phyloP scores from a whole-genome alignment of 2,113 vertebrate genomes.

The Phocoena phocoena region DNA sequence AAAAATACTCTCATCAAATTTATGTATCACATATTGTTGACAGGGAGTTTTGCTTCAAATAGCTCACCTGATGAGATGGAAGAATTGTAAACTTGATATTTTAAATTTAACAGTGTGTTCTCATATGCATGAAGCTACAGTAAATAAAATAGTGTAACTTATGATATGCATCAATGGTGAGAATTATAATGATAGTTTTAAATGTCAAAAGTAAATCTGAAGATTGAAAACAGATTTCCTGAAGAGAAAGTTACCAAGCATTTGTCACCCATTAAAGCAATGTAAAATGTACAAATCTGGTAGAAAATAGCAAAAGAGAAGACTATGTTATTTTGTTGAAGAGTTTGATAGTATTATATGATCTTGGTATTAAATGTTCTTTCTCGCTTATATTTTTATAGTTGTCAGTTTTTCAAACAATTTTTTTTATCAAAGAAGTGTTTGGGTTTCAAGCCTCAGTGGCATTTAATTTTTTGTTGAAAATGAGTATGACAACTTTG shows the following conservation, averaged over 20 bases:
- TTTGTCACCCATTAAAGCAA: slow-evolving; percentile 2
- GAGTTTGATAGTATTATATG: background rate
- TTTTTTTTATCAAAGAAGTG: background rate
- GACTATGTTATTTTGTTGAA: background rate
- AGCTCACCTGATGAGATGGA: slow-evolving; percentile 8
- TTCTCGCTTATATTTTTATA: background rate
- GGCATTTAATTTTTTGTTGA: background rate
- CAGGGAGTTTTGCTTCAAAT: background rate
- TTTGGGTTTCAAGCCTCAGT: background rate
- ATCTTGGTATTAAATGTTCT: background rate
- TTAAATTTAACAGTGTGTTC: slow-evolving; percentile 15
- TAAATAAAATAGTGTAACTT: background rate
- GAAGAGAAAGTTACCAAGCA: background rate
- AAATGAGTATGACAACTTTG: background rate
- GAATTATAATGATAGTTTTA: slow-evolving; percentile 33
- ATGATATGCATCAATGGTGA: background rate
- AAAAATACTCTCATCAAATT: slow-evolving; percentile 30
- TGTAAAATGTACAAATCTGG: background rate
- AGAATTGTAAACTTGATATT: slow-evolving; percentile 49
- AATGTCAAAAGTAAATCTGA: slow-evolving; percentile 54
- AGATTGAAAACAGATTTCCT: slow-evolving; percentile 29
- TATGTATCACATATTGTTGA: background rate
- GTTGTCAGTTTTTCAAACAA: background rate
- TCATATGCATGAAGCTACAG: background rate
- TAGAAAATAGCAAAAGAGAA: slow-evolving; percentile 1